phyloP scores from a whole-genome alignment of 2,797 vertebrate species.

The Huso huso region DNA sequence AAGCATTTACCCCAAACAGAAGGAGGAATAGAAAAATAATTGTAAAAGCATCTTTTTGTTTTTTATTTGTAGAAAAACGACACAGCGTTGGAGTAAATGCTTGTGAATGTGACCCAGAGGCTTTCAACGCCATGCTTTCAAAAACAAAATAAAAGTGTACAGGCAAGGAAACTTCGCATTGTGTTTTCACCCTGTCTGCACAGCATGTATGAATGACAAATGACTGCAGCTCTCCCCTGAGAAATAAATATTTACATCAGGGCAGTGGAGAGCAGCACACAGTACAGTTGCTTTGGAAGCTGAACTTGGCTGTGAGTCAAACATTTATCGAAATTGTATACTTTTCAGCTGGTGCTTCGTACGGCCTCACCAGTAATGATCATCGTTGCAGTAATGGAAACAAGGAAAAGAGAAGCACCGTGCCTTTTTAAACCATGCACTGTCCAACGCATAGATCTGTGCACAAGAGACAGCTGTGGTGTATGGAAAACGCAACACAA shows the following conservation, averaged over 20 bases:
- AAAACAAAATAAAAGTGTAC: too few relatives aligned
- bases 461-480: not conserved
- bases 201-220: too few relatives aligned
- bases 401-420: slow-evolving; percentile 10
- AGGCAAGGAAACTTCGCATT: too few relatives aligned
- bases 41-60: not conserved
- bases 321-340: not conserved
- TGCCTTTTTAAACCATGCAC: too few relatives aligned
- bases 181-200: too few relatives aligned
- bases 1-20: too few relatives aligned
- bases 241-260: too few relatives aligned
- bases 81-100: too few relatives aligned
- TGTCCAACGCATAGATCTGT: not conserved
- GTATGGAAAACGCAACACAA: not conserved
- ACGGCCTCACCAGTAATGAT: slow-evolving; percentile 21
- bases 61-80: not conserved
- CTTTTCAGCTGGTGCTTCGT: slow-evolving; percentile 25
- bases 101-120: too few relatives aligned
- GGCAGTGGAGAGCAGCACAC: slow-evolving; percentile 20
- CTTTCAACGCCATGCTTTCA: slow-evolving; percentile 15
- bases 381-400: slow-evolving; percentile 25
- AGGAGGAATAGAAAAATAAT: too few relatives aligned
- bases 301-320: slow-evolving; percentile 22
- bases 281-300: slow-evolving; percentile 30
- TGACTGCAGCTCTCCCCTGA: too few relatives aligned